phyloP scores from a whole-genome alignment of 2,113 vertebrate genomes.

The Mormyrus lacerda region DNA sequence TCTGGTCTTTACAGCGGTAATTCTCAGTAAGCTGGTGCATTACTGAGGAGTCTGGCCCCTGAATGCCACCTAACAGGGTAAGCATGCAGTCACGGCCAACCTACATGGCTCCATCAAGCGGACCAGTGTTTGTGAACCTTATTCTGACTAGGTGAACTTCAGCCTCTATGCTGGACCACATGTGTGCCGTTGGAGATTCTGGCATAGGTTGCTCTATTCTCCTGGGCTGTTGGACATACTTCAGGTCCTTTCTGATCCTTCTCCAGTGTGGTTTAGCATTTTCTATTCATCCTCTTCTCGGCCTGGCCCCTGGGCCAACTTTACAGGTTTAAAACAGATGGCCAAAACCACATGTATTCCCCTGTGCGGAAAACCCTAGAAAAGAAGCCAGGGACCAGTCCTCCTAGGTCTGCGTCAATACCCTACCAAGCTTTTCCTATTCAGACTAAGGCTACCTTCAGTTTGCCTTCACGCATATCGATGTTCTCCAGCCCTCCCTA shows the following conservation, averaged over 20 bases:
- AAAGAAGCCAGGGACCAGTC: background rate
- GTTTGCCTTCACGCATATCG: background rate
- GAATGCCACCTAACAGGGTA: background rate
- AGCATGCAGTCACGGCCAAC: background rate
- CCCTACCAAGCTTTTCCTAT: background rate
- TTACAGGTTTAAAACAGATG: background rate
- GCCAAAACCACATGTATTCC: background rate
- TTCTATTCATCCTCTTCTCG: background rate
- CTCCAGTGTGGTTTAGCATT: background rate
- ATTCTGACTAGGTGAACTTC: background rate
- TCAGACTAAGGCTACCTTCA: background rate
- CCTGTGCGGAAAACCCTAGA: background rate
- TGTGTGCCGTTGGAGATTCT: background rate
- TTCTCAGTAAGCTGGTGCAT: background rate
- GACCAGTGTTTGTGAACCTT: background rate
- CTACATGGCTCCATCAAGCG: background rate
- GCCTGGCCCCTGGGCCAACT: background rate
- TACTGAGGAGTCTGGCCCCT: background rate
- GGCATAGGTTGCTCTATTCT: background rate
- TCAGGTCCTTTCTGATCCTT: background rate
- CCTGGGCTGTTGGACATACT: background rate
- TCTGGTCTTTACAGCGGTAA: background rate
- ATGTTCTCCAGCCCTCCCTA: background rate
- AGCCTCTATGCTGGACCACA: background rate
- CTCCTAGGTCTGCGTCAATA: background rate